Conservation (phyloP, 1,140 invertebrate species). For the Ylistrum balloti region DNA sequence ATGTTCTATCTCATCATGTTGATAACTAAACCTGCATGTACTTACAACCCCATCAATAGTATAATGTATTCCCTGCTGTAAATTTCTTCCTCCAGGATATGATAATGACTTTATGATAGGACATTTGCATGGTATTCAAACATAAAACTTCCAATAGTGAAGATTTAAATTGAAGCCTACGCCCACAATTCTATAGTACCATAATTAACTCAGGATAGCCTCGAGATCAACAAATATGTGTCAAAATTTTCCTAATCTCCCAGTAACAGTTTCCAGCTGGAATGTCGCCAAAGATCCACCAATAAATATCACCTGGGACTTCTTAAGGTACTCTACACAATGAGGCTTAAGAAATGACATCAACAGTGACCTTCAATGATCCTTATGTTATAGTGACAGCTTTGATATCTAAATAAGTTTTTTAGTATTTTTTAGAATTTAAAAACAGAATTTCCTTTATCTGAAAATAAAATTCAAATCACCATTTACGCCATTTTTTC, state of each 20-base stretch:
- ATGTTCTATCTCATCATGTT: neutral
- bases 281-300: neutral
- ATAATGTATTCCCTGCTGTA: neutral
- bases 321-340: neutral
- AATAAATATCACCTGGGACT: neutral
- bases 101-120: neutral
- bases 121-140: neutral
- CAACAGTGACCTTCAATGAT: neutral
- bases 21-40: neutral
- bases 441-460: too few relatives aligned
- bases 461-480: too few relatives aligned
- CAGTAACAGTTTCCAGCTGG: neutral
- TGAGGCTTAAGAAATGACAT: neutral
- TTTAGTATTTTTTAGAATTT: too few relatives aligned
- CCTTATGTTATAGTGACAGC: too few relatives aligned
- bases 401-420: too few relatives aligned
- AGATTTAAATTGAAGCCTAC: constrained; percentile 27
- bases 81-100: neutral
- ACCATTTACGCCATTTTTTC: too few relatives aligned
- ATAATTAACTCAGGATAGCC: neutral
- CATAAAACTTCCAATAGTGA: neutral
- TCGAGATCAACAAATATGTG: constrained; percentile 6
- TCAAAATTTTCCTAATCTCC: constrained; percentile 17
- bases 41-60: neutral
- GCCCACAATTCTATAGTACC: neutral